These are phyloP conservation scores for Pemphigus obesinymphae DNA, from an alignment of 1,140 invertebrate genomes.

Conservation along the genomic window DNA sequence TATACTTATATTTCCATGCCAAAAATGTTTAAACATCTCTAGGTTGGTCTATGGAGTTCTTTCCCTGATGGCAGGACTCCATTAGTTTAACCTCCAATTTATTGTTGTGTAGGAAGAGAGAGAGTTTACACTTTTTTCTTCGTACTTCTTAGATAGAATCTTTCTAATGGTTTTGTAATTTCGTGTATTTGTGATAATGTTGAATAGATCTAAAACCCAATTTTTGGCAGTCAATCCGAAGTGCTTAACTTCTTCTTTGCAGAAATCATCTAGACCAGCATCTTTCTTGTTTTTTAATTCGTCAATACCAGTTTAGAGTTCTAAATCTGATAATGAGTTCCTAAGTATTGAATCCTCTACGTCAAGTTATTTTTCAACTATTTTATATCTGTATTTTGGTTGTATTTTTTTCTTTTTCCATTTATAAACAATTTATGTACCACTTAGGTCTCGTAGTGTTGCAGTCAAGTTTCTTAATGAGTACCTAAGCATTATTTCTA, in stretches of 20 bases:
- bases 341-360: neutral
- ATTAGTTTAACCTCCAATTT: too few species aligned
- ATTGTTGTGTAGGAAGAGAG: too few species aligned
- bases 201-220: conserved; percentile 2
- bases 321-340: neutral
- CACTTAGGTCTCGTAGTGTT: neutral
- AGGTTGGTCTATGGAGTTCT: too few species aligned
- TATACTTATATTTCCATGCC: neutral
- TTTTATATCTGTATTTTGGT: neutral
- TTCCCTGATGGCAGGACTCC: too few species aligned
- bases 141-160: too few species aligned
- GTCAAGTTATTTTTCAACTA: neutral
- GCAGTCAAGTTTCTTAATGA: neutral
- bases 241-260: conserved; percentile 19
- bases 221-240: neutral
- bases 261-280: too few species aligned
- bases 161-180: too few species aligned
- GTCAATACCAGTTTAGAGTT: neutral
- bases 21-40: too few species aligned
- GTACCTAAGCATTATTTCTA: too few species aligned
- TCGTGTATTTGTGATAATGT: neutral
- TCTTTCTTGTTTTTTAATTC: conserved; percentile 9
- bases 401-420: neutral
- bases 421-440: neutral
- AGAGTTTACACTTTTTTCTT: too few species aligned